Conservation (phyloP, 2,888 invertebrate genomes). For the Mythimna loreyi region DNA sequence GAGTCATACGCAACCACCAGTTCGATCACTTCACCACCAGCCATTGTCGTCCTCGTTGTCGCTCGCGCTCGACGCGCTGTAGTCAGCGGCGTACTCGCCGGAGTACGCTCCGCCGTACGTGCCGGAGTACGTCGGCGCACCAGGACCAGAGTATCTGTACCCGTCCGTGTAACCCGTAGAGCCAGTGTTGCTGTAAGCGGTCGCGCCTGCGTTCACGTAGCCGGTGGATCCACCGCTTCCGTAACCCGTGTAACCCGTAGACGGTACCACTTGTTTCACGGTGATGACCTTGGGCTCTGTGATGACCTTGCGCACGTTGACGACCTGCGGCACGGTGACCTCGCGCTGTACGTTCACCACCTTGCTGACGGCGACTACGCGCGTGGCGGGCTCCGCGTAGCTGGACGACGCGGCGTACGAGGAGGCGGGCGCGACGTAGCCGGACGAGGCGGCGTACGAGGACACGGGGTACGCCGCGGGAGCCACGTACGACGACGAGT, state of each 20-base stretch:
- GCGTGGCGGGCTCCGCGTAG: slow-evolving; percentile 41
- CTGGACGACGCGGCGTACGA: slow-evolving; percentile 12
- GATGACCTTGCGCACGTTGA: slow-evolving; percentile 60
- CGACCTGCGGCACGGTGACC: slow-evolving; percentile 57
- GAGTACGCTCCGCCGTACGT: slow-evolving; percentile 33
- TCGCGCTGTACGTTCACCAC: slow-evolving; percentile 64
- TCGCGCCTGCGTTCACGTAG: slow-evolving; percentile 1
- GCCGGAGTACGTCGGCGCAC: slow-evolving; percentile 12
- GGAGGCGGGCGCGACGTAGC: slow-evolving; percentile 28
- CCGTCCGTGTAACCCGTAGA: slow-evolving; percentile 14
- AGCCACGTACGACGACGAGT: no score
- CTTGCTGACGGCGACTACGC: slow-evolving; percentile 50
- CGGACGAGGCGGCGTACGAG: slow-evolving; percentile 12
- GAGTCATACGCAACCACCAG: slow-evolving; percentile 1
- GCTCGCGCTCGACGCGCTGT: slow-evolving; percentile 3
- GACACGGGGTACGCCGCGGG: background rate
- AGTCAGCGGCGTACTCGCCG: slow-evolving; percentile 13
- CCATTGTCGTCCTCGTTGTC: slow-evolving; percentile 4
- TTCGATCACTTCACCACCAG: slow-evolving; percentile 41
- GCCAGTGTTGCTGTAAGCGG: slow-evolving; percentile 12
- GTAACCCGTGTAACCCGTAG: slow-evolving; percentile 48
- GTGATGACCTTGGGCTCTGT: slow-evolving; percentile 58
- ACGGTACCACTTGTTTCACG: slow-evolving; percentile 57
- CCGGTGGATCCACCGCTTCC: slow-evolving; percentile 14
- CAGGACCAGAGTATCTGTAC: slow-evolving; percentile 17